Evolutionary conservation across 1,140 invertebrate genomes (phyloP).

Genomic region (Drosophila parvula): DNA sequence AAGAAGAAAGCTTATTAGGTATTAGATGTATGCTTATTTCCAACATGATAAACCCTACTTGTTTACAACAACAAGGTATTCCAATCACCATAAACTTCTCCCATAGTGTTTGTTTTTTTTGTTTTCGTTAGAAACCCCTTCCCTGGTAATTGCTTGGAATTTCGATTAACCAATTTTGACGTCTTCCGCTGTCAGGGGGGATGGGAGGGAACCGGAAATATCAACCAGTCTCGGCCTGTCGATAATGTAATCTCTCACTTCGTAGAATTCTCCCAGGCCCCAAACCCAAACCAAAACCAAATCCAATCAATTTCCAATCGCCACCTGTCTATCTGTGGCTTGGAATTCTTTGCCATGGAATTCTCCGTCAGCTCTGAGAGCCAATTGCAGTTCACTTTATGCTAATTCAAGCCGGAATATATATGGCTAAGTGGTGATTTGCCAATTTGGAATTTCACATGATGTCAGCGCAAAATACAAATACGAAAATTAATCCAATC

Average conservation of each 20-base stretch:
- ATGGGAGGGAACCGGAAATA: constrained; percentile 24
- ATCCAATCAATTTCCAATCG: constrained; percentile 34
- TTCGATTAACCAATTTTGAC: constrained; percentile 5
- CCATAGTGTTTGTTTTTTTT: too few relatives aligned
- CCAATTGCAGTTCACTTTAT: constrained; percentile 65
- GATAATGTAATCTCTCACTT: constrained; percentile 21
- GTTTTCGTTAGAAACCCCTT: not conserved
- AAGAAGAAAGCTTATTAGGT: too few relatives aligned
- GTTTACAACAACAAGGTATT: not conserved
- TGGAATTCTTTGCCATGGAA: not conserved
- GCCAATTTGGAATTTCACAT: constrained; percentile 69
- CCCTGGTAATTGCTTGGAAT: not conserved
- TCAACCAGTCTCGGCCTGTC: not conserved
- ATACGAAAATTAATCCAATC: constrained; percentile 56
- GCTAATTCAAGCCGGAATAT: constrained; percentile 45
- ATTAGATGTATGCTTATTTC: too few relatives aligned
- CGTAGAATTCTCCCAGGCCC: constrained; percentile 26
- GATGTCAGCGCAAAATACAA: constrained; percentile 69
- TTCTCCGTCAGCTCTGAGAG: not conserved
- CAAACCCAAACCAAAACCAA: not conserved
- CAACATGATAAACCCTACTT: too few relatives aligned
- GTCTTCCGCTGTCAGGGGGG: not conserved
- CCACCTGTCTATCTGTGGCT: not conserved
- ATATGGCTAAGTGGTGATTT: constrained; percentile 46
- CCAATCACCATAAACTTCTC: too few relatives aligned